Percentiles rank a stretch among this genome's conserved stretches.
These are phyloP conservation scores for Probaryconus sp. DNA, from an alignment of 1,140 invertebrate species.

Conservation along the genomic window DNA sequence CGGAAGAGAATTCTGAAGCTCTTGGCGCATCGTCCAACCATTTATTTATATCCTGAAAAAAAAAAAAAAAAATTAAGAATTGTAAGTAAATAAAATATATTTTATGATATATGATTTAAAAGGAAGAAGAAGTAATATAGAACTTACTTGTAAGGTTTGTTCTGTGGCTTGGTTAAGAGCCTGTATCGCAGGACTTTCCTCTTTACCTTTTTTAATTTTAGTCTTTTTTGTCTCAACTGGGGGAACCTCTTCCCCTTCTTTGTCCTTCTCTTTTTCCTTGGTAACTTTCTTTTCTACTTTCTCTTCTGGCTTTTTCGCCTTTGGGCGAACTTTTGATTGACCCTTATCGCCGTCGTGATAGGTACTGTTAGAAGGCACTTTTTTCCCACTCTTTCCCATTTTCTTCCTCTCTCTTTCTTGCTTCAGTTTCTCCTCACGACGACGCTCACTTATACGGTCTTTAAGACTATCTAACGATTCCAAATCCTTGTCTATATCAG, in stretches of 20 bases:
- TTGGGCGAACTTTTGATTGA: constrained; percentile 64
- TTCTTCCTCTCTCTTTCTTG: constrained; percentile 79
- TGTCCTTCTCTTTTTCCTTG: constrained; percentile 62
- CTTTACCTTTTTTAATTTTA: constrained; percentile 73
- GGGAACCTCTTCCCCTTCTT: constrained; percentile 45
- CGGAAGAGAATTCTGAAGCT: constrained; percentile 85
- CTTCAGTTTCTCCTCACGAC: constrained; percentile 83
- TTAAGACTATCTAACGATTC: constrained; percentile 75
- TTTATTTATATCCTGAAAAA: constrained; percentile 86
- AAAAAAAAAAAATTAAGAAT: constrained; percentile 17
- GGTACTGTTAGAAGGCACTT: constrained; percentile 77
- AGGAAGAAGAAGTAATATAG: constrained; percentile 35
- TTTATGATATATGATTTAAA: constrained; percentile 4
- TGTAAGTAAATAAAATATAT: constrained; percentile 7
- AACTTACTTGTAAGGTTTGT: constrained; percentile 85
- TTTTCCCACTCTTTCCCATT: constrained; percentile 69
- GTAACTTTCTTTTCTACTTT: constrained; percentile 66
- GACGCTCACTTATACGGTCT: constrained; percentile 82
- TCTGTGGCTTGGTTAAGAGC: constrained; percentile 87
- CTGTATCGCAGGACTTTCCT: constrained; percentile 82
- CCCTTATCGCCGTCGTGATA: constrained; percentile 69
- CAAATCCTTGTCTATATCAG: constrained; percentile 69
- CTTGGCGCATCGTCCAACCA: constrained; percentile 91
- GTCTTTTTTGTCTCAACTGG: constrained; percentile 64
- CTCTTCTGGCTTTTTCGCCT: constrained; percentile 65